Evolutionary conservation across 2,797 vertebrate species (phyloP).

Genomic region (Fringilla coelebs): DNA sequence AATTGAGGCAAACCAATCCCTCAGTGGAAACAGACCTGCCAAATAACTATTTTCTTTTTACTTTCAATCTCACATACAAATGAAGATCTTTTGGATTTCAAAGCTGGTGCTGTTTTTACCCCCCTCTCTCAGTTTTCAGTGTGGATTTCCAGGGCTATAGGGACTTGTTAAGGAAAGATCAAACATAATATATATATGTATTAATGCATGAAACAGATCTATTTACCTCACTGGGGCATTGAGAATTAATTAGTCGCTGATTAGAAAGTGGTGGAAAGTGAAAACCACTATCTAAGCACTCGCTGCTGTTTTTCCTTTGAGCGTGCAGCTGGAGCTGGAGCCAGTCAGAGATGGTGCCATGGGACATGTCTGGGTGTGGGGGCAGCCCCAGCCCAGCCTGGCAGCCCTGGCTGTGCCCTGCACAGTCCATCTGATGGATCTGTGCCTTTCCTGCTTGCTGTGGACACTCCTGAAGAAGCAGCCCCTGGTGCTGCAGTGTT

Average conservation of each 20-base stretch:
- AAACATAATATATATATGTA: slow-evolving; percentile 64
- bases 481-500: background rate
- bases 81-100: slow-evolving; percentile 55
- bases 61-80: slow-evolving; percentile 41
- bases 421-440: accelerated
- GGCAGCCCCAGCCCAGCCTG: background rate
- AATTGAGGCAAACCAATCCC: slow-evolving; percentile 61
- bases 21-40: slow-evolving; percentile 50
- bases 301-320: background rate
- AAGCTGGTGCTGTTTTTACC: slow-evolving; percentile 2
- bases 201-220: slow-evolving; percentile 67
- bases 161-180: slow-evolving; percentile 69
- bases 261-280: slow-evolving; percentile 3
- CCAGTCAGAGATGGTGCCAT: accelerated
- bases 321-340: background rate
- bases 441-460: background rate
- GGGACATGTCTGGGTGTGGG: background rate
- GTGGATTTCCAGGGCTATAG: slow-evolving; percentile 46
- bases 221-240: slow-evolving; percentile 61
- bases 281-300: background rate
- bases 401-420: background rate
- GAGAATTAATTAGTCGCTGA: slow-evolving; percentile 57
- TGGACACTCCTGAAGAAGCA: background rate
- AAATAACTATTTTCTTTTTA: slow-evolving; percentile 55
- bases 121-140: background rate